Conservation (phyloP, 2,888 invertebrate species). For the Rhodophaea formosa region DNA sequence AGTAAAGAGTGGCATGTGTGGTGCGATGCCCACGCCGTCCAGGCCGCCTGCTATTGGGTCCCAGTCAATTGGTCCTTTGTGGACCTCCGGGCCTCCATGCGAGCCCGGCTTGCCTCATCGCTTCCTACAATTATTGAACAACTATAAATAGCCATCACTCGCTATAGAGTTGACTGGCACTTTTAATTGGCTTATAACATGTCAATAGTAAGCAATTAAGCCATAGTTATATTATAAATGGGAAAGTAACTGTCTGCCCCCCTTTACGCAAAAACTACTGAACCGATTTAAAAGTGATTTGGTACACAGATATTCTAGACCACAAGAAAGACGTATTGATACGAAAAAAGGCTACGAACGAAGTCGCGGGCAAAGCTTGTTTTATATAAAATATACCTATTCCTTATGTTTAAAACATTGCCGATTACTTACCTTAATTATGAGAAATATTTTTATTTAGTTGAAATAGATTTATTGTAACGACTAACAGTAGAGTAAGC, state of each 20-base stretch:
- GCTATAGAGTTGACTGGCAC: constrained; percentile 57
- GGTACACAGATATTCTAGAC: too few relatives aligned
- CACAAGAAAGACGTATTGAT: too few relatives aligned
- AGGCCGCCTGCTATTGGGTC: constrained; percentile 42
- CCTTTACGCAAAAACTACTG: too few relatives aligned
- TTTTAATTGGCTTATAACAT: constrained; percentile 51
- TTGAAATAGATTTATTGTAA: too few relatives aligned
- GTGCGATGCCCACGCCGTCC: constrained; percentile 7
- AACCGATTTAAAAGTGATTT: too few relatives aligned
- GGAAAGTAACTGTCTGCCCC: neutral
- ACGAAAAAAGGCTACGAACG: too few relatives aligned
- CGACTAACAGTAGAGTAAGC: too few relatives aligned
- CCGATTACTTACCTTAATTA: too few relatives aligned
- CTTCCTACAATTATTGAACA: constrained; percentile 53
- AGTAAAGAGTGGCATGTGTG: neutral
- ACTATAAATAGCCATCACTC: constrained; percentile 55
- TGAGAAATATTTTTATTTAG: too few relatives aligned
- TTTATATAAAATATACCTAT: too few relatives aligned
- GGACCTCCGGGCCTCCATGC: constrained; percentile 23
- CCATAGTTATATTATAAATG: constrained; percentile 7
- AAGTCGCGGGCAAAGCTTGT: too few relatives aligned
- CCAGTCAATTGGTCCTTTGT: constrained; percentile 69
- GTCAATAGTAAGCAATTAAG: constrained; percentile 18
- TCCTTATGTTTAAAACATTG: too few relatives aligned
- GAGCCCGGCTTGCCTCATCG: constrained; percentile 46